Base-by-base conservation (phyloP, 2,113 vertebrate genomes). In the Coptodon rendalli region DNA sequence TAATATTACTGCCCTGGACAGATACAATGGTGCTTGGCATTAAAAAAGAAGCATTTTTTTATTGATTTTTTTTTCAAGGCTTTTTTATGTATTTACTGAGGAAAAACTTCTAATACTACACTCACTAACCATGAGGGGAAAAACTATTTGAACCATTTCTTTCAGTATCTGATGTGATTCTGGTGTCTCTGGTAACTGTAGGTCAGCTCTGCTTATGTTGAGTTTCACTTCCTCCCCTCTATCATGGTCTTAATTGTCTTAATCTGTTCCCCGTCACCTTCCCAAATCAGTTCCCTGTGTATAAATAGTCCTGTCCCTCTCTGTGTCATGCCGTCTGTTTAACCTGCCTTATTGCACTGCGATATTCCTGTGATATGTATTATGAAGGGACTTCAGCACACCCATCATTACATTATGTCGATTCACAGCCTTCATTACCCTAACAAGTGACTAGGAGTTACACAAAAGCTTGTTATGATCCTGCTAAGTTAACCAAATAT, bases 71-170 rank as follows among this genome's bases (percentile, higher is more conserved):
- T 34, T 63, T 19, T 6, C 13, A 45, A 16, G 40, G 16, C 2
- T 17, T 48, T 48, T 76, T 76, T 3, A 48, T 48, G 43, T 7
- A 7, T 27, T 73, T 45, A 73, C 13, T 17, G 40, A 73, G n/a
- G 8, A 48, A 48, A 29, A 45, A 17, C 5, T 2, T 48, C 24
- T 17, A 76, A 48, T 73, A 73, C 5, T 73, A 29, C 68, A 48
- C 22, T 48, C 14, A 29, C 0, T 48, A 48, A 19, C 40, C 43
- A 27, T 1, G 24, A 48, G 24, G 24, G 9, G 8, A 1, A 45
- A 19, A 27, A 45, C 9, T 73, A 16, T 16, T 16, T 0, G 0
- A 45, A 27, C 8, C 66, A 27, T 3, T 45, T 9, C 38, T 73
- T 27, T 24, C n/a, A 16, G 66, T 27, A 4, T 27, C 38, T 43